Conservation (phyloP, 2,113 vertebrate genomes). For the Euleptes europaea region DNA sequence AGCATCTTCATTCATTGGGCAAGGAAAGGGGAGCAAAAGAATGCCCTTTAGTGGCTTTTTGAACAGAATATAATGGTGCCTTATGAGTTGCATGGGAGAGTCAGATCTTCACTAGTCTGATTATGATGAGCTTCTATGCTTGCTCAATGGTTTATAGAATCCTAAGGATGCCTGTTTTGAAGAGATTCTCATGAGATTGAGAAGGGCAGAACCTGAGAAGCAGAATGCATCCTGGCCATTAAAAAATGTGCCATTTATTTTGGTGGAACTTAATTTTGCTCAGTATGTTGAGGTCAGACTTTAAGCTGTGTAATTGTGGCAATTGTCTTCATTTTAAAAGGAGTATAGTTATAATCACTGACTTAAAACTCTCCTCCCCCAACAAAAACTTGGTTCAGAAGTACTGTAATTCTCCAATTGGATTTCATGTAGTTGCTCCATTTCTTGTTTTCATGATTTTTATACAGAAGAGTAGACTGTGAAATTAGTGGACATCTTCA, state of each 20-base stretch:
- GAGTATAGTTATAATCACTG: not conserved
- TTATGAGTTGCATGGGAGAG: too few species aligned
- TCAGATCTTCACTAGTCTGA: too few species aligned
- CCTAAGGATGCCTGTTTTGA: not conserved
- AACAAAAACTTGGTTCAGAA: too few species aligned
- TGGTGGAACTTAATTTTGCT: not conserved
- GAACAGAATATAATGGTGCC: not conserved
- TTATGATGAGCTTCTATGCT: not conserved
- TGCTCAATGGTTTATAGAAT: not conserved
- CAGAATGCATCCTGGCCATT: not conserved
- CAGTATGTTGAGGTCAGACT: not conserved
- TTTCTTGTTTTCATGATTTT: constrained; percentile 12
- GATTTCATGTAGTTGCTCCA: not conserved
- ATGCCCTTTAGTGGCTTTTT: not conserved
- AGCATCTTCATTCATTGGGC: not conserved
- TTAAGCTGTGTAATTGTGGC: constrained; percentile 8
- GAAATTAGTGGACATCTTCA: not conserved
- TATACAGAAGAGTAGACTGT: not conserved
- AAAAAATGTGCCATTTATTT: not conserved
- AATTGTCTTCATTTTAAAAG: constrained; percentile 12
- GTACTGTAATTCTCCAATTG: not conserved
- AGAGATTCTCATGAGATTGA: not conserved
- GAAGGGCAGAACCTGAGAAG: too few species aligned
- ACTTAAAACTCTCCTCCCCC: not conserved
- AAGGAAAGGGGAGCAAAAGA: not conserved